Conservation (phyloP, 35 echinoderm and acorn worm genomes). For the Holothuria glaberrima region DNA sequence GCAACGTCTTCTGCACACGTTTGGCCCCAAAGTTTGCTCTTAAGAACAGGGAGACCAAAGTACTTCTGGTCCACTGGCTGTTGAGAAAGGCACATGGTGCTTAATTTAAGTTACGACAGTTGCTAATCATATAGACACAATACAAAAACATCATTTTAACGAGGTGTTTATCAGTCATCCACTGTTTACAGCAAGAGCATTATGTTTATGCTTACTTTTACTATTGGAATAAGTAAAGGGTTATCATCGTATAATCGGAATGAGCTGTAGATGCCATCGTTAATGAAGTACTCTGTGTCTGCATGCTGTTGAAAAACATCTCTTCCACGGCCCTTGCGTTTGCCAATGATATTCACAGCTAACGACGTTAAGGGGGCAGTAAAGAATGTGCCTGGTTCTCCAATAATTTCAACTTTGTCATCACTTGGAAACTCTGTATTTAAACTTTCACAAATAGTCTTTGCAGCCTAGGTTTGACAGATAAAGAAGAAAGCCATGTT, state of each 20-base stretch:
- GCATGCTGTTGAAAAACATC: neutral
- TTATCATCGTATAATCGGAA: neutral
- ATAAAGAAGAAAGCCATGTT: no score
- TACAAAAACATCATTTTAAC: no score
- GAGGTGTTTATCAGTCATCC: no score
- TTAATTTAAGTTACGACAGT: no score
- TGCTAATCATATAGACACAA: no score
- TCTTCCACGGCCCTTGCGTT: neutral
- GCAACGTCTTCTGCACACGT: neutral
- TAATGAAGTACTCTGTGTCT: slow-evolving; percentile 18
- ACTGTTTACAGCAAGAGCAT: no score
- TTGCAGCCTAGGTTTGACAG: no score
- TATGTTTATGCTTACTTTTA: neutral
- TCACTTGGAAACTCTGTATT: neutral
- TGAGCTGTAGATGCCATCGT: slow-evolving; percentile 18
- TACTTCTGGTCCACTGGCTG: slow-evolving; percentile 3
- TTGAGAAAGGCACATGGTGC: no score
- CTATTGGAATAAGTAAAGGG: neutral
- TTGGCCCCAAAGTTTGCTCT: neutral
- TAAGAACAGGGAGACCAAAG: neutral
- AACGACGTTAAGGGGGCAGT: neutral
- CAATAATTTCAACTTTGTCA: slow-evolving; percentile 4
- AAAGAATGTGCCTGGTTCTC: slow-evolving; percentile 24
- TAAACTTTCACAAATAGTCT: neutral
- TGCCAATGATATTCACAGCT: neutral